Percentiles rank a stretch among this genome's conserved stretches.
Conservation (phyloP, 2,888 invertebrate species). For the Thelaira solivaga region DNA sequence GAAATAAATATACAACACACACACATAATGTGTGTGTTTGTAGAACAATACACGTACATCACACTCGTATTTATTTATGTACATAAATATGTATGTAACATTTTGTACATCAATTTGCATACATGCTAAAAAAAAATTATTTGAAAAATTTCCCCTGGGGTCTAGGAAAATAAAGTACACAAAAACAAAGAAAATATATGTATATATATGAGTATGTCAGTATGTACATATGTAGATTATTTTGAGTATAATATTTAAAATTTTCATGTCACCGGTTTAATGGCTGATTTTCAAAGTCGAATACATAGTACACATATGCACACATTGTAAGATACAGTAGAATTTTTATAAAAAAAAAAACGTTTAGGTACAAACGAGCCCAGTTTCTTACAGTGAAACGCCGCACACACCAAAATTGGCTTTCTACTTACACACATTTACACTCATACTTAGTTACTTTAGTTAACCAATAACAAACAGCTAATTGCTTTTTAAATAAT, state of each 20-base stretch:
- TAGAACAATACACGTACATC: neutral
- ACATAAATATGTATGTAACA: neutral
- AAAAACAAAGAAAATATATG: conserved; percentile 1
- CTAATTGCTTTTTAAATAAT: neutral
- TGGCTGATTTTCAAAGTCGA: conserved; percentile 6
- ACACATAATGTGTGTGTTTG: neutral
- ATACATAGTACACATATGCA: neutral
- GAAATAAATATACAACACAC: neutral
- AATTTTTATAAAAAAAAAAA: too few species aligned
- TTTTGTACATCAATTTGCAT: conserved; percentile 1
- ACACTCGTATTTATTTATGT: neutral
- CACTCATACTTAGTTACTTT: neutral
- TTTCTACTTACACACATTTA: neutral
- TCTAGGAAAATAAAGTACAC: neutral
- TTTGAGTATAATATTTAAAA: neutral
- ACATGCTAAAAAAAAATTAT: neutral
- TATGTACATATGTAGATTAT: neutral
- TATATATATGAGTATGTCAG: neutral
- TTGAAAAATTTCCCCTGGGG: conserved; percentile 5
- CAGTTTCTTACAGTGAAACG: too few species aligned
- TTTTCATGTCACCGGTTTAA: conserved; percentile 7
- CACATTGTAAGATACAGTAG: too few species aligned
- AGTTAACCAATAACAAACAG: neutral
- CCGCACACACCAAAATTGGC: too few species aligned
- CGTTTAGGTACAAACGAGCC: too few species aligned